Evolutionary conservation across 1,140 invertebrate genomes (phyloP).

Genomic region (Asobara japonica): DNA sequence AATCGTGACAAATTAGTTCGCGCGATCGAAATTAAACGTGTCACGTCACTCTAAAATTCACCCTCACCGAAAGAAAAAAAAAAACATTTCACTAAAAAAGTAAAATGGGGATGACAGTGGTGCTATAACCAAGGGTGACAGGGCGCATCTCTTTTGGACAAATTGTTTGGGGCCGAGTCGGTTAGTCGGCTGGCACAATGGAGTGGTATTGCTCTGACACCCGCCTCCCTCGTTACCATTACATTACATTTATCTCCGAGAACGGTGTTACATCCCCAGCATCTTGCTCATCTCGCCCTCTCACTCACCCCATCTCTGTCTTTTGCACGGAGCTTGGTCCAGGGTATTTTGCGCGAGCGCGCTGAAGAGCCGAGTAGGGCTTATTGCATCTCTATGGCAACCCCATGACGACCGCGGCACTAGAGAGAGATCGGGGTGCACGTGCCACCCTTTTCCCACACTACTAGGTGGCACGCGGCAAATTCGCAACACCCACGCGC

Average conservation of each 20-base stretch:
- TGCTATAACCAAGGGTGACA: conserved; percentile 27
- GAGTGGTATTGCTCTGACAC: conserved; percentile 16
- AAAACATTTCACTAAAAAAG: conserved; percentile 3
- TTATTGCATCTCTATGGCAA: conserved; percentile 40
- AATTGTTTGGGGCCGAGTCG: conserved; percentile 41
- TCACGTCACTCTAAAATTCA: background rate
- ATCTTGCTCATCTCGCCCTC: background rate
- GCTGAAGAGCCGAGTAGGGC: background rate
- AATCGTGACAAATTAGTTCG: too few species aligned
- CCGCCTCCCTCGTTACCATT: conserved; percentile 42
- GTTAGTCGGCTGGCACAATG: conserved; percentile 34
- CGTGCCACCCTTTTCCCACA: conserved; percentile 34
- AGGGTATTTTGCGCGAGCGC: background rate
- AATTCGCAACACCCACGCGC: conserved; percentile 34
- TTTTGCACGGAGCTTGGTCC: background rate
- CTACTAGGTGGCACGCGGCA: conserved; percentile 30
- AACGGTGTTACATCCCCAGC: conserved; percentile 14
- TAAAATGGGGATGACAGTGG: conserved; percentile 11
- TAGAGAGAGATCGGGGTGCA: conserved; percentile 12
- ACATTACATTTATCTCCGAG: conserved; percentile 43
- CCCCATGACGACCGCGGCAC: conserved; percentile 21
- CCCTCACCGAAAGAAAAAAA: background rate
- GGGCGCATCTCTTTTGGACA: conserved; percentile 44
- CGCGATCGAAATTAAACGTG: too few species aligned
- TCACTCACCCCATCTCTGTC: conserved; percentile 28